A percentile compares a stretch with the other conserved stretches of the same genome.
Evolutionary conservation across 1,140 invertebrate species (phyloP).

Genomic region (Listronotus bonariensis): DNA sequence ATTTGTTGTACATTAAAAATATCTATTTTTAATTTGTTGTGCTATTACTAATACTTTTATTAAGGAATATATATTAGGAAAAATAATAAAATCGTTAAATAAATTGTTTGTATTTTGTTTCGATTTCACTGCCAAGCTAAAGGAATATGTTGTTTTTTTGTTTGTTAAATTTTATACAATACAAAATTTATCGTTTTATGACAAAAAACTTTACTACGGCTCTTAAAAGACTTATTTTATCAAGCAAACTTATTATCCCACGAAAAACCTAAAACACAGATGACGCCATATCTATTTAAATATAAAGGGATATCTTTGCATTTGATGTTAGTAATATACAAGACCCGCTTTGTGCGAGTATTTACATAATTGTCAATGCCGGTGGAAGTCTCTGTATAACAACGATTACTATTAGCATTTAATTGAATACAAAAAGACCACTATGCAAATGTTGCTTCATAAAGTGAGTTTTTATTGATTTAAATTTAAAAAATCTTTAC

Average conservation of each 20-base stretch:
- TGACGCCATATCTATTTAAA: constrained; percentile 35
- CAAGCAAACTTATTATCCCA: neutral
- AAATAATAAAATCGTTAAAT: no score
- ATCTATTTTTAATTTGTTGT: no score
- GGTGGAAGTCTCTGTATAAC: constrained; percentile 36
- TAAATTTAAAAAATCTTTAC: constrained; percentile 20
- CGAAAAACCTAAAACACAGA: constrained; percentile 24
- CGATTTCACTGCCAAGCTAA: no score
- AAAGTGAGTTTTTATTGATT: constrained; percentile 9
- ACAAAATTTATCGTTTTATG: no score
- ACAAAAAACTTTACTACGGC: no score
- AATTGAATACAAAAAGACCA: constrained; percentile 37
- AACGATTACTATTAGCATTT: constrained; percentile 38
- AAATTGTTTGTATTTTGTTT: no score
- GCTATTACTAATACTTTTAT: no score
- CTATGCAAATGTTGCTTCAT: constrained; percentile 25
- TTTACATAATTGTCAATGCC: constrained; percentile 38
- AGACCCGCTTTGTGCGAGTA: constrained; percentile 24
- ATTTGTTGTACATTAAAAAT: no score
- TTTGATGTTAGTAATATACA: constrained; percentile 39
- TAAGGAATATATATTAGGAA: no score
- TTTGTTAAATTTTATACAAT: no score
- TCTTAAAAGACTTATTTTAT: no score
- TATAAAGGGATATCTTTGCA: constrained; percentile 36
- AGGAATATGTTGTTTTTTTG: no score